A percentile compares a stretch with the other conserved stretches of the same genome.
Evolutionary conservation across 2,888 invertebrate species (phyloP).

Genomic region (Lydus trimaculatus): DNA sequence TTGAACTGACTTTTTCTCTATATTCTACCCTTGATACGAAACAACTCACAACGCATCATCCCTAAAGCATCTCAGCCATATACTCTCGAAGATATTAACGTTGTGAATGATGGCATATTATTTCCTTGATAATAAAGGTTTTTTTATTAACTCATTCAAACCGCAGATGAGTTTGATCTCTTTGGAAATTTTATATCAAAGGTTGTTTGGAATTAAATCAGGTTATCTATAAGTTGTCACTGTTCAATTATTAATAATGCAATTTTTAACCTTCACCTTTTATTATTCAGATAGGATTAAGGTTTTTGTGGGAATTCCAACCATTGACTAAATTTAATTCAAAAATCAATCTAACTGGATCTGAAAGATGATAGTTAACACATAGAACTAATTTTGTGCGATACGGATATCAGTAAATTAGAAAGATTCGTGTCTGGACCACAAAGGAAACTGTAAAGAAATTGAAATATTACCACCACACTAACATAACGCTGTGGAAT

Average conservation of each 20-base stretch:
- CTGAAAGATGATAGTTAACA: background rate
- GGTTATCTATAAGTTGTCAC: constrained; percentile 7
- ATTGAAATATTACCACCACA: constrained; percentile 1
- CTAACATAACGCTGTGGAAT: background rate
- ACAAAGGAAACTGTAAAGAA: background rate
- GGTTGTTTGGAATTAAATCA: constrained; percentile 23
- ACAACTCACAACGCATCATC: constrained; percentile 11
- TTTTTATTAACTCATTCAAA: too few species aligned
- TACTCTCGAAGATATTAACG: background rate
- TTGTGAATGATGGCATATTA: background rate
- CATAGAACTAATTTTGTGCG: too few species aligned
- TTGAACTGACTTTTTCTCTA: constrained; percentile 43
- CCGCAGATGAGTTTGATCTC: background rate
- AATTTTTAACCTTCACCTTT: constrained; percentile 13
- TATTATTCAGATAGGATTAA: background rate
- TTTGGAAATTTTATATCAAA: constrained; percentile 16
- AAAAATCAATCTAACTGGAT: background rate
- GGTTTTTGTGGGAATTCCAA: background rate
- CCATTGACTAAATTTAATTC: background rate
- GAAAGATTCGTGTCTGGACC: background rate
- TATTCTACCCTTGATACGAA: constrained; percentile 14
- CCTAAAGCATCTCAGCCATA: constrained; percentile 18
- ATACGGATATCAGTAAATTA: too few species aligned
- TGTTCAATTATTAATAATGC: constrained; percentile 24
- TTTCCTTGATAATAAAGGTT: too few species aligned